phyloP scores from a whole-genome alignment of 2,888 invertebrate genomes.

The Lordiphosa andalusiaca region DNA sequence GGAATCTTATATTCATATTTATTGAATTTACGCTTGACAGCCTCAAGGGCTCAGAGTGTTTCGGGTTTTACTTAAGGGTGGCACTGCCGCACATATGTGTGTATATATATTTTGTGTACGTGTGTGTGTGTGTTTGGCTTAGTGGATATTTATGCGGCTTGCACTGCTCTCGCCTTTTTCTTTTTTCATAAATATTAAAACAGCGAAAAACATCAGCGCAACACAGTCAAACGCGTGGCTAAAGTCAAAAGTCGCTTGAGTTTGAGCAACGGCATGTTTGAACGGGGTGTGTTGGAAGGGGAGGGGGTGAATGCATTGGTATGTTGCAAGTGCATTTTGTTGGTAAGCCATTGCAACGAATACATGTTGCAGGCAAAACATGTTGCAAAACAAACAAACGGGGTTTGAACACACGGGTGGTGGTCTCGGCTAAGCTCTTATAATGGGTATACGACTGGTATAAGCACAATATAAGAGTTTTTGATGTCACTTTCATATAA shows the following conservation, averaged over 20 bases:
- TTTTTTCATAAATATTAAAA: conserved; percentile 73
- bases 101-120: conserved; percentile 11
- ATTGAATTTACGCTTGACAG: conserved; percentile 76
- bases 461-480: too few relatives aligned
- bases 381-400: too few relatives aligned
- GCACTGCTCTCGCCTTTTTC: conserved; percentile 47
- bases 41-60: conserved; percentile 47
- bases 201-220: conserved; percentile 37
- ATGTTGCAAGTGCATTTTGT: conserved; percentile 19
- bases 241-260: conserved; percentile 59
- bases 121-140: conserved; percentile 47
- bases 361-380: too few relatives aligned
- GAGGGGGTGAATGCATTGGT: neutral
- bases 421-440: too few relatives aligned
- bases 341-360: conserved; percentile 9
- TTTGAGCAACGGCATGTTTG: conserved; percentile 30
- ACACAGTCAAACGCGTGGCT: conserved; percentile 13
- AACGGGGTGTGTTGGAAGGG: neutral
- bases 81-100: conserved; percentile 36
- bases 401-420: too few relatives aligned
- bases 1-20: conserved; percentile 73
- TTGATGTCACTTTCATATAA: too few relatives aligned
- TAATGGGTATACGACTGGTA: too few relatives aligned
- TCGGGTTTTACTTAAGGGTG: conserved; percentile 63
- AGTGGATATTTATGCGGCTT: conserved; percentile 71